Evolutionary conservation across 2,888 invertebrate genomes (phyloP).

Genomic region (Orchesella flavescens): DNA sequence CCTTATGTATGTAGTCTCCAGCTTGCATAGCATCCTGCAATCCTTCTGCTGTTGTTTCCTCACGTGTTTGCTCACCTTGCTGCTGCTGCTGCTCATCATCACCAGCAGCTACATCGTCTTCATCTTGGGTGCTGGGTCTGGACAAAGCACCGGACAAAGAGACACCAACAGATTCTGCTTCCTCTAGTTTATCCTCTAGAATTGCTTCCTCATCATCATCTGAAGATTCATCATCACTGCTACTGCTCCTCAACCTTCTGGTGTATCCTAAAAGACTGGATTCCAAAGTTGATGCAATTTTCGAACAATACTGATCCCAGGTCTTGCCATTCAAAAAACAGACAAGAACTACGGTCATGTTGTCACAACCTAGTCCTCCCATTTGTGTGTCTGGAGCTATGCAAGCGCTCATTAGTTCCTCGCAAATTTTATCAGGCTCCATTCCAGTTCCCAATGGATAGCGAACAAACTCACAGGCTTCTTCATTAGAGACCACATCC

Average conservation of each 20-base stretch:
- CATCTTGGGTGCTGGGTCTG: neutral
- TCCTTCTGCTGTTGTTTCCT: neutral
- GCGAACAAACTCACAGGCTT: conserved; percentile 92
- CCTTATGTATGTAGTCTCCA: conserved; percentile 18
- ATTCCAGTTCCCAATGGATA: conserved; percentile 85
- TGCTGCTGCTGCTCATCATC: neutral
- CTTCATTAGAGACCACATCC: conserved; percentile 81
- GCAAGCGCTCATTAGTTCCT: conserved; percentile 94
- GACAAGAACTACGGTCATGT: conserved; percentile 96
- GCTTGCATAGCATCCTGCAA: conserved; percentile 30
- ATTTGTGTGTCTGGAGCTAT: conserved; percentile 97
- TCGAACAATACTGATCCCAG: conserved; percentile 75
- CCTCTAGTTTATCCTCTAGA: neutral
- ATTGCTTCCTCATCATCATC: conserved; percentile 39
- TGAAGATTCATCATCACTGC: conserved; percentile 9
- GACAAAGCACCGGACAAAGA: neutral
- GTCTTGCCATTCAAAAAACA: conserved; percentile 81
- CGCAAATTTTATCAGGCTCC: conserved; percentile 96
- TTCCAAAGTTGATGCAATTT: conserved; percentile 72
- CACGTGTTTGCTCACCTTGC: neutral
- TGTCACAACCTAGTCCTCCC: conserved; percentile 97
- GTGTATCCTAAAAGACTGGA: neutral
- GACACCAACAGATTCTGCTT: conserved; percentile 19
- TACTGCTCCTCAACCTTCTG: neutral
- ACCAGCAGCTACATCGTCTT: neutral